phyloP scores from a whole-genome alignment of 2,888 invertebrate species.

The Eupelmus urozonus region DNA sequence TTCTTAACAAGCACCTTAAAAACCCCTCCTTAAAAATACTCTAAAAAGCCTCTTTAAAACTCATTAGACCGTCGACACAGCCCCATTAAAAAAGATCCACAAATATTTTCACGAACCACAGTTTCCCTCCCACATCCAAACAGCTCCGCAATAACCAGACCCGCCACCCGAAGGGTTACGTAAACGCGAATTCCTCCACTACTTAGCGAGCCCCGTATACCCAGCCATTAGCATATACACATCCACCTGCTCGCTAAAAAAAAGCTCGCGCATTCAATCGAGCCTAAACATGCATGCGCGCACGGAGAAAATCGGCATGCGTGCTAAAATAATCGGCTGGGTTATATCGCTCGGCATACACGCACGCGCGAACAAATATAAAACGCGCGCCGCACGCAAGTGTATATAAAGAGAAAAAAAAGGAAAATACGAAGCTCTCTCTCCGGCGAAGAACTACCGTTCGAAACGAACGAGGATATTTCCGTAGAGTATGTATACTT shows the following conservation, averaged over 20 bases:
- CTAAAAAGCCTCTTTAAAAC: too few species aligned
- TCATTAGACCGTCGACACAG: too few species aligned
- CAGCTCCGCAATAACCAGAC: background rate
- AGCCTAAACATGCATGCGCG: too few species aligned
- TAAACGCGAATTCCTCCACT: conserved; percentile 29
- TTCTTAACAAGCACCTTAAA: too few species aligned
- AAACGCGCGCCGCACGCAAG: background rate
- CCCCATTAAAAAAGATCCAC: too few species aligned
- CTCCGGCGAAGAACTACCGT: conserved; percentile 65
- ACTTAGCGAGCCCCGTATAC: conserved; percentile 13
- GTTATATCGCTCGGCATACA: too few species aligned
- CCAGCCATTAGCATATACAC: conserved; percentile 40
- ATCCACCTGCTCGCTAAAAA: background rate
- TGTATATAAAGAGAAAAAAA: conserved; percentile 17
- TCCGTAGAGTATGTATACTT: conserved; percentile 58
- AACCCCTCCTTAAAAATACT: too few species aligned
- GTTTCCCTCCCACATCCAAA: background rate
- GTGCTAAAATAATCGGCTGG: too few species aligned
- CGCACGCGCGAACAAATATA: conserved; percentile 15
- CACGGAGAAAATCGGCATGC: conserved; percentile 11
- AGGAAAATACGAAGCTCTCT: conserved; percentile 5
- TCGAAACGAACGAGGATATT: conserved; percentile 62
- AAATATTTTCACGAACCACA: background rate
- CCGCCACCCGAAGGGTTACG: conserved; percentile 7
- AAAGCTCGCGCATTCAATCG: background rate